Conservation (phyloP, 2,113 vertebrate species). For the Microtus pennsylvanicus region DNA sequence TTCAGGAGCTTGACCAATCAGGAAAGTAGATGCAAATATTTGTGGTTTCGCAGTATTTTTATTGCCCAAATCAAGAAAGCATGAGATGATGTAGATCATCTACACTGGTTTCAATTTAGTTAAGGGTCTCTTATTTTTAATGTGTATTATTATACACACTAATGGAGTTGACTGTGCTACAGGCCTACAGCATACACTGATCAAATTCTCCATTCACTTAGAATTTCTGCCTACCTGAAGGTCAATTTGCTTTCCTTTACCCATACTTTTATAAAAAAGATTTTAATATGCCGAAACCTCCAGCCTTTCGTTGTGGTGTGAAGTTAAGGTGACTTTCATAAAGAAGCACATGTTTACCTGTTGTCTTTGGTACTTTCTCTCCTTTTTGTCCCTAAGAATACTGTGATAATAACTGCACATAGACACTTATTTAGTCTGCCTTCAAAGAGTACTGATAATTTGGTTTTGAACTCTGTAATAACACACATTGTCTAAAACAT, state of each 20-base stretch:
- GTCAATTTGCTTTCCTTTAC: background rate
- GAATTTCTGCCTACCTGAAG: background rate
- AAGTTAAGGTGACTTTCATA: constrained; percentile 56
- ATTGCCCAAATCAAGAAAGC: background rate
- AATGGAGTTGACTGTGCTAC: background rate
- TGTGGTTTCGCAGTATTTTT: background rate
- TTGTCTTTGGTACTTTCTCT: background rate
- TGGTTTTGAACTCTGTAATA: constrained; percentile 54
- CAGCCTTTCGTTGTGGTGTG: background rate
- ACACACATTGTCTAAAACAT: constrained; percentile 55
- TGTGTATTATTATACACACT: background rate
- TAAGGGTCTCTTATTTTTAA: constrained; percentile 45
- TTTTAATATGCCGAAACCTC: constrained; percentile 30
- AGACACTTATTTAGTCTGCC: constrained; percentile 59
- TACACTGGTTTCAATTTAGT: background rate
- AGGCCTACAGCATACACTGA: no score
- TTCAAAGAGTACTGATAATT: constrained; percentile 60
- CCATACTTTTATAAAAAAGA: constrained; percentile 21
- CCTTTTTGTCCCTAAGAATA: background rate
- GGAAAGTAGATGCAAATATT: background rate
- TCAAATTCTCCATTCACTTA: background rate
- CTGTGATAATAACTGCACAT: constrained; percentile 27
- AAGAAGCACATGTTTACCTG: background rate
- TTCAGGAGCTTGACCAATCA: background rate
- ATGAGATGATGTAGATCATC: background rate